These are phyloP conservation scores for Corella eumyota DNA, from an alignment of 23 tunicate species.

Conservation along the genomic window DNA sequence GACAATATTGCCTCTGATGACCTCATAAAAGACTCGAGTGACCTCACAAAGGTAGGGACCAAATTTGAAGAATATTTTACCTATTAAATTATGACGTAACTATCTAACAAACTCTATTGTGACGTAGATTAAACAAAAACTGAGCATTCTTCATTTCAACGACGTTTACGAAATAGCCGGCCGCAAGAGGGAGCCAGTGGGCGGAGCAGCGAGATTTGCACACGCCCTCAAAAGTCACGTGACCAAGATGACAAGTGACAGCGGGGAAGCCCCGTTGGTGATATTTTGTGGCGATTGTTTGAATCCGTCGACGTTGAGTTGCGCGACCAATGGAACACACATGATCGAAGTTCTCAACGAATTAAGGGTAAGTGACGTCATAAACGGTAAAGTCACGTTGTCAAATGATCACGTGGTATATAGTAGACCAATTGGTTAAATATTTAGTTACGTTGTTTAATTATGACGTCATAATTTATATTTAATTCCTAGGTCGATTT, in stretches of 20 bases:
- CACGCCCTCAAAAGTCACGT: constrained; percentile 12
- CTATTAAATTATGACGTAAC: neutral
- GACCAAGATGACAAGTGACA: constrained; percentile 3
- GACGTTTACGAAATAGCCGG: constrained; percentile 88
- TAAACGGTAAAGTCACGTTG: too few relatives aligned
- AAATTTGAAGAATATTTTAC: too few relatives aligned
- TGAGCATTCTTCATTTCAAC: constrained; percentile 78
- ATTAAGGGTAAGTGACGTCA: constrained; percentile 46
- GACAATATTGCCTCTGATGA: too few relatives aligned
- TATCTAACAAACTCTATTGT: neutral
- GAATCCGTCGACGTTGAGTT: constrained; percentile 82
- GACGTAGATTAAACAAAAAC: constrained; percentile 20
- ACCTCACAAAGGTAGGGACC: neutral
- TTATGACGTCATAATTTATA: neutral
- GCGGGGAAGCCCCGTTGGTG: constrained; percentile 48
- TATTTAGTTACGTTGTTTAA: too few relatives aligned
- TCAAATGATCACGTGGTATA: too few relatives aligned
- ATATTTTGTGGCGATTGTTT: constrained; percentile 83
- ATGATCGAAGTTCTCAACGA: constrained; percentile 80
- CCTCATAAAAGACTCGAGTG: neutral
- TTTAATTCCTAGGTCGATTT: constrained; percentile 40
- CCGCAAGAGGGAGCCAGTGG: constrained; percentile 52
- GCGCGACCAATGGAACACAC: constrained; percentile 81
- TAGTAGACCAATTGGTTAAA: too few relatives aligned
- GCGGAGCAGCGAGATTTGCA: constrained; percentile 73